phyloP scores from a whole-genome alignment of 2,797 vertebrate species.

The Propithecus perrieri region DNA sequence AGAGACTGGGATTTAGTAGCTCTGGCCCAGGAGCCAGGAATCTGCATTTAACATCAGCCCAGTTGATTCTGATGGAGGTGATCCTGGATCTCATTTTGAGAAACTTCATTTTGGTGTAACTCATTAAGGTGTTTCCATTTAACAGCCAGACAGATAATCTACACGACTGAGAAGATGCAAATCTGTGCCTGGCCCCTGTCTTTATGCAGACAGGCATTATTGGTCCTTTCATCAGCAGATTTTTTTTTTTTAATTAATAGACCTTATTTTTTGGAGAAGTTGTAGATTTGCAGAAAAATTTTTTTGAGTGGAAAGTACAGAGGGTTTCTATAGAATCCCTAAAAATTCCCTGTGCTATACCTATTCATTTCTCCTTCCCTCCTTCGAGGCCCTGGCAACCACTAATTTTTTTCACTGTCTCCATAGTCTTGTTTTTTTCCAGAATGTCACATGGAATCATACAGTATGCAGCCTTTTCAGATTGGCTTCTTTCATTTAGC shows the following conservation, averaged over 20 bases:
- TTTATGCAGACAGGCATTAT: not conserved
- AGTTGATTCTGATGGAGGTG: not conserved
- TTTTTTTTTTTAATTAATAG: not conserved
- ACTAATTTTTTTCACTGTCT: not conserved
- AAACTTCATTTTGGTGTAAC: not conserved
- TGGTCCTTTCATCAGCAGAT: not conserved
- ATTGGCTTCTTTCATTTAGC: not conserved
- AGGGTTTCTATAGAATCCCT: not conserved
- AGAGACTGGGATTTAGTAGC: too few relatives aligned
- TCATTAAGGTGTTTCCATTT: not conserved
- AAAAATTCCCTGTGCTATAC: not conserved
- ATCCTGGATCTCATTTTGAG: not conserved
- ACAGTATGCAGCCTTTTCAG: not conserved
- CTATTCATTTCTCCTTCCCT: not conserved
- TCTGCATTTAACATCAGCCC: not conserved
- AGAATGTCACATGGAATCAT: not conserved
- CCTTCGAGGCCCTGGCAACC: not conserved
- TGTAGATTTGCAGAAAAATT: constrained; percentile 47
- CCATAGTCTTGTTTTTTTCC: not conserved
- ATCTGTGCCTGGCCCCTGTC: not conserved
- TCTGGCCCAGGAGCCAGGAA: not conserved
- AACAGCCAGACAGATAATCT: not conserved
- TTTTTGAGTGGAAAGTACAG: not conserved
- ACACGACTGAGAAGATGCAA: not conserved
- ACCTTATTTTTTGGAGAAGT: not conserved